Evolutionary conservation across 2,113 vertebrate genomes (phyloP).

Genomic region (Gracilinanus agilis): DNA sequence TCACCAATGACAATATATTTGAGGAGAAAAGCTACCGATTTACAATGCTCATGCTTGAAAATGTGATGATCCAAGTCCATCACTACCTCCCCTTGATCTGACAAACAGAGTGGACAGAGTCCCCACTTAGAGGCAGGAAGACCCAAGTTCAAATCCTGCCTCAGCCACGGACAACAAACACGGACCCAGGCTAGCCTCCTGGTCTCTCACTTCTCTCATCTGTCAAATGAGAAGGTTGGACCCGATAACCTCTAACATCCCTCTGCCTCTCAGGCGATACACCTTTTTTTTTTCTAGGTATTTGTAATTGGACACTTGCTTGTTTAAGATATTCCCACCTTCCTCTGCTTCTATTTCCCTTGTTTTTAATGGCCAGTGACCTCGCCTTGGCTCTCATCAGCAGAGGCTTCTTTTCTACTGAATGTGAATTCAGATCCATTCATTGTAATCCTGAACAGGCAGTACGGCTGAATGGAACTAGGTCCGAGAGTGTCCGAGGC

Average conservation of each 20-base stretch:
- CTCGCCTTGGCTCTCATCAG: not conserved
- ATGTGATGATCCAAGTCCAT: constrained; percentile 30
- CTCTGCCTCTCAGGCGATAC: not conserved
- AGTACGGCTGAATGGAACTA: no score
- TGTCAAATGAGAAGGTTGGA: not conserved
- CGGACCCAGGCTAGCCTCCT: not conserved
- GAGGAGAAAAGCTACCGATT: constrained; percentile 60
- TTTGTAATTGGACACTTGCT: not conserved
- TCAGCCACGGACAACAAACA: not conserved
- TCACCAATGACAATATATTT: constrained; percentile 77
- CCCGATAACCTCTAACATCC: not conserved
- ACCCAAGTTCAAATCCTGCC: not conserved
- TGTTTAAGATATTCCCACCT: not conserved
- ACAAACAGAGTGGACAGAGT: constrained; percentile 15
- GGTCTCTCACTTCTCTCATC: not conserved
- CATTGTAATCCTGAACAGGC: not conserved
- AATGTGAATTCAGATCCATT: not conserved
- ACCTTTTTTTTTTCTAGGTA: no score
- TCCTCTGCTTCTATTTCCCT: not conserved
- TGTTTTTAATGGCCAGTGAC: not conserved
- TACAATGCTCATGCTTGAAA: constrained; percentile 58
- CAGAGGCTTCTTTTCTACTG: not conserved
- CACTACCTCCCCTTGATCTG: not conserved
- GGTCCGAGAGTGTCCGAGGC: not conserved
- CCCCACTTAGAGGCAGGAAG: not conserved